Evolutionary conservation across 2,888 invertebrate genomes (phyloP).

Genomic region (Drosophila macrospina): DNA sequence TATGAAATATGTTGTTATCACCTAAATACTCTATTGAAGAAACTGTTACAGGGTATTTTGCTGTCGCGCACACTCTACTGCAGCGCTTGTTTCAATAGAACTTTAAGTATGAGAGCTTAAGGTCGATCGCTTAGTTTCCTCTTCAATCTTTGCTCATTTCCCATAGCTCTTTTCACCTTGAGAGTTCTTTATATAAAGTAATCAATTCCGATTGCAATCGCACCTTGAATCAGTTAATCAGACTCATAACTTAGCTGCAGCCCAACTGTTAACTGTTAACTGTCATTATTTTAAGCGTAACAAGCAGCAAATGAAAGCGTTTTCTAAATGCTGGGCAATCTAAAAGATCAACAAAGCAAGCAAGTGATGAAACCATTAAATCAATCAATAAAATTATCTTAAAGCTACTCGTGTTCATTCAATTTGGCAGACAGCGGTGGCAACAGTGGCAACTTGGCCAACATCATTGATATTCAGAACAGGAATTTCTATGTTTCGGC

Average conservation of each 20-base stretch:
- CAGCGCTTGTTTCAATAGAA: too few species aligned
- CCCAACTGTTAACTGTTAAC: not conserved
- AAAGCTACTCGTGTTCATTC: constrained; percentile 53
- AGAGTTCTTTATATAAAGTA: too few species aligned
- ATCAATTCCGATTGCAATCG: too few species aligned
- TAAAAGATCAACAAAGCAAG: constrained; percentile 42
- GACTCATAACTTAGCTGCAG: not conserved
- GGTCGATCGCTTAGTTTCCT: too few species aligned
- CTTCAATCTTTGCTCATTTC: too few species aligned
- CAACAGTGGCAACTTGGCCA: constrained; percentile 1
- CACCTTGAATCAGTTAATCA: not conserved
- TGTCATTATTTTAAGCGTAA: constrained; percentile 1
- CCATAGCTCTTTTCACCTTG: too few species aligned
- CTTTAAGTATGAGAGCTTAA: too few species aligned
- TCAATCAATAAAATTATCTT: constrained; percentile 63
- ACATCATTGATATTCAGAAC: constrained; percentile 59
- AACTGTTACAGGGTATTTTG: too few species aligned
- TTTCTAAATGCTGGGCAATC: constrained; percentile 31
- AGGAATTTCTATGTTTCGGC: constrained; percentile 55
- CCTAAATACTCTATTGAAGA: too few species aligned
- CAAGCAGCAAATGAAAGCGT: not conserved
- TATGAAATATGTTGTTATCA: too few species aligned
- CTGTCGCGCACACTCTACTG: too few species aligned
- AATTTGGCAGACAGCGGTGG: constrained; percentile 43
- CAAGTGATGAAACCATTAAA: constrained; percentile 46